Evolutionary conservation across 2,113 vertebrate genomes (phyloP), one percentile per base, ranked within the genome.

Genomic region (Orientallactaga bullata): DNA sequence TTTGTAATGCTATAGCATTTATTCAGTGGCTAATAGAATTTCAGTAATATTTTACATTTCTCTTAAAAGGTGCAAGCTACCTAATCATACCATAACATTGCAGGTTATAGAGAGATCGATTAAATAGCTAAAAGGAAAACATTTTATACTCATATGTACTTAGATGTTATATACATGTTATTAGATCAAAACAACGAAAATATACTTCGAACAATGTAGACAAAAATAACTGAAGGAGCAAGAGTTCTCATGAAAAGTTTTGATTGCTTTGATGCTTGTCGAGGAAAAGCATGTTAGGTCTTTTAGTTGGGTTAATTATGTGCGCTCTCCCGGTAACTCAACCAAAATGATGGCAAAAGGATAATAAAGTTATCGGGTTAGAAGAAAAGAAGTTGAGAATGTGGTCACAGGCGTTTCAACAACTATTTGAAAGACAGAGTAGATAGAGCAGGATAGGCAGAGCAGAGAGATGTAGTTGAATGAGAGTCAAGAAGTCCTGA

Each of bases 241-340:
- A 96, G 71, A 13, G 66, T 47, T 78, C 37, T 88, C 80, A 26
- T 89, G 77, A 65, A 85, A 94, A 92, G 76, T 84, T 88, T 60
- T 91, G 23, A 68, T 80, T 87, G 63, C 37, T 61, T 87, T 88
- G 21, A 72, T 89, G 55, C 61, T 94, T 37, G 16, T 42, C 81
- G 13, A 91, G 63, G 63, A 81, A 89, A 69, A 80, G 35, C 12
- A 35, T 63, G 55, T 58, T 47, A 26, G 26, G 32, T 37, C 61
- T 90, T 74, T 69, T 92, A 47, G 60, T 65, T 81, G 47, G 88
- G 85, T 93, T 90, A 90, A 84, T 80, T 90, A 73, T 23, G 24
- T 24, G 24, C 47, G 72, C 15, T 84, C 24, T 87, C 73, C 39
- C 30, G 58, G 69, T 81, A 90, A 30, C 63, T 90, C 58, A 88